phyloP scores from a whole-genome alignment of 2,113 vertebrate genomes.

The Mungos mungo region DNA sequence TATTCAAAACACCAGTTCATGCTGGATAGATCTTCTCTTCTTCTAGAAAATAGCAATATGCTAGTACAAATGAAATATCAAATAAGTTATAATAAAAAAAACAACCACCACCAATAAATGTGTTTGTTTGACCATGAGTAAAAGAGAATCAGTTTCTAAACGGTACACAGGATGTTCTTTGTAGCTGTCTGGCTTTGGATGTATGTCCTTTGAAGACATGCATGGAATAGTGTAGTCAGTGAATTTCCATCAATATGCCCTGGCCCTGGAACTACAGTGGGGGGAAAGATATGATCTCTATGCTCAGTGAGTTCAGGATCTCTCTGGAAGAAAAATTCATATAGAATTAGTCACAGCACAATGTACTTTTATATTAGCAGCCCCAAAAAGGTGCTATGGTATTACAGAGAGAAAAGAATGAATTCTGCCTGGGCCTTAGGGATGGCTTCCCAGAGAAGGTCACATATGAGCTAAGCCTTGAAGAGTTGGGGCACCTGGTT shows the following conservation, averaged over 20 bases:
- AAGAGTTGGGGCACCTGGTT: not conserved
- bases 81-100: slow-evolving; percentile 15
- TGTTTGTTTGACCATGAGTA: not conserved
- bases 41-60: slow-evolving; percentile 17
- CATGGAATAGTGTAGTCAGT: not conserved
- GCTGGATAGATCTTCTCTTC: not conserved
- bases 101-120: not conserved
- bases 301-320: not conserved
- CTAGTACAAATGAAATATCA: not conserved
- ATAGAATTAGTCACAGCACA: slow-evolving; percentile 21
- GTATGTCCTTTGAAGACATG: not conserved
- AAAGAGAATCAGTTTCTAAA: not conserved
- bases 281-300: not conserved
- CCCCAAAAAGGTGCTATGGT: slow-evolving; percentile 3
- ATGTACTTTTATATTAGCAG: not conserved
- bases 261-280: not conserved
- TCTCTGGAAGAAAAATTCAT: slow-evolving; percentile 11
- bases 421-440: slow-evolving; percentile 30
- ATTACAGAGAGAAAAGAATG: slow-evolving; percentile 40
- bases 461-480: slow-evolving; percentile 59
- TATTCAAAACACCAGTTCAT: not conserved
- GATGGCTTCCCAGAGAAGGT: slow-evolving; percentile 64
- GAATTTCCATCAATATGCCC: not conserved
- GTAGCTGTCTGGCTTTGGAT: not conserved
- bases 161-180: not conserved